These are phyloP conservation scores for Hycleus cichorii DNA, from an alignment of 1,140 invertebrate genomes.

Conservation along the genomic window DNA sequence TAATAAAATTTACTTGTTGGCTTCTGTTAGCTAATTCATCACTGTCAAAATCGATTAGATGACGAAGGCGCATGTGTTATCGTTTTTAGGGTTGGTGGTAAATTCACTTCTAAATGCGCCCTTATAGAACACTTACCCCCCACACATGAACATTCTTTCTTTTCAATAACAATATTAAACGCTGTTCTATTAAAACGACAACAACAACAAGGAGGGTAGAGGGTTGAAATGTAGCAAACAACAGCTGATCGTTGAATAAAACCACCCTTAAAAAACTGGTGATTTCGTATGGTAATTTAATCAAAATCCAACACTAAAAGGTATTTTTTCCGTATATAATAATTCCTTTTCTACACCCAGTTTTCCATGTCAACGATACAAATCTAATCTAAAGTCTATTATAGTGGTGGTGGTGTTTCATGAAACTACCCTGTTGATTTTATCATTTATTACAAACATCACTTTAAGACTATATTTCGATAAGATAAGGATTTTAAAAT, in stretches of 20 bases:
- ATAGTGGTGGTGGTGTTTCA: too few species aligned
- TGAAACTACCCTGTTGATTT: too few species aligned
- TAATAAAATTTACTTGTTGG: slow-evolving; percentile 16
- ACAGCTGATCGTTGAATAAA: slow-evolving; percentile 10
- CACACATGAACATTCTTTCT: too few species aligned
- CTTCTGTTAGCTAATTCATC: slow-evolving; percentile 14
- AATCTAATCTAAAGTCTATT: too few species aligned
- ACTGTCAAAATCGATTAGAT: slow-evolving; percentile 14
- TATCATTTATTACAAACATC: too few species aligned
- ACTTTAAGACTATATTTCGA: too few species aligned
- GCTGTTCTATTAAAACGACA: too few species aligned
- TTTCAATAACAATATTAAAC: too few species aligned
- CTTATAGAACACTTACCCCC: too few species aligned
- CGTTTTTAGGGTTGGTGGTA: too few species aligned
- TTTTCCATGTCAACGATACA: not conserved
- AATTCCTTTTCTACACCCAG: slow-evolving; percentile 7
- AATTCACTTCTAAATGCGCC: too few species aligned
- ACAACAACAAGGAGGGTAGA: not conserved
- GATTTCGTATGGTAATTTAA: slow-evolving; percentile 14
- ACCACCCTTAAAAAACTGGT: not conserved
- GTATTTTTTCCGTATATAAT: slow-evolving; percentile 8
- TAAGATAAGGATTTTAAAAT: too few species aligned
- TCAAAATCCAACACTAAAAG: slow-evolving; percentile 7
- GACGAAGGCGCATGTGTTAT: slow-evolving; percentile 9
- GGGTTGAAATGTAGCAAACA: slow-evolving; percentile 8